These are phyloP conservation scores for Formica exsecta DNA, from an alignment of 1,140 invertebrate genomes.

Conservation along the genomic window DNA sequence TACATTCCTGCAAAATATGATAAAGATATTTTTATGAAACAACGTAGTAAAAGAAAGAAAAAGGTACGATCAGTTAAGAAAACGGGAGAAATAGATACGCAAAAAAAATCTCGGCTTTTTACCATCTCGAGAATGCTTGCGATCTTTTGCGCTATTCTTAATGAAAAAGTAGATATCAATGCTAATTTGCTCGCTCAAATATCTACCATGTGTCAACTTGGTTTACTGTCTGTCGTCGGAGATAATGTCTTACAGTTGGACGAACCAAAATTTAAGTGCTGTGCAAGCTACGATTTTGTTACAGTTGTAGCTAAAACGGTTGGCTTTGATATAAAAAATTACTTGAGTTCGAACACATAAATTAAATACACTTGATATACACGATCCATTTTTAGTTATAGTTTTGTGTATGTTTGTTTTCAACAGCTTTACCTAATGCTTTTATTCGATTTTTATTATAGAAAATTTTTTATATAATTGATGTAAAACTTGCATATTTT, in stretches of 20 bases:
- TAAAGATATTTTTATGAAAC: constrained; percentile 93
- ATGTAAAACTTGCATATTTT: constrained; percentile 13
- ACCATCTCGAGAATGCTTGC: constrained; percentile 93
- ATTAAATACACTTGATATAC: constrained; percentile 14
- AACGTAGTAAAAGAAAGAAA: constrained; percentile 89
- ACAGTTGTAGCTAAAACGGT: constrained; percentile 90
- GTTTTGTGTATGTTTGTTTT: not conserved
- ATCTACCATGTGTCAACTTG: constrained; percentile 91
- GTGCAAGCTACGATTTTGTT: constrained; percentile 91
- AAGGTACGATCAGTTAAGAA: constrained; percentile 79
- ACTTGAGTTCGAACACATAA: constrained; percentile 84
- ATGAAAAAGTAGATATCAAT: constrained; percentile 94
- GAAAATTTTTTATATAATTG: not conserved
- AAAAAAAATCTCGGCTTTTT: constrained; percentile 91
- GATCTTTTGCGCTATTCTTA: constrained; percentile 96
- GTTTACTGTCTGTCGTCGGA: constrained; percentile 89
- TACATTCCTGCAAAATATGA: constrained; percentile 96
- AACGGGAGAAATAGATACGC: constrained; percentile 85
- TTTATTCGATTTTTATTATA: not conserved
- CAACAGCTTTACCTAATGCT: constrained; percentile 6
- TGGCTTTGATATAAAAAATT: constrained; percentile 91
- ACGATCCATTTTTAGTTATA: constrained; percentile 18
- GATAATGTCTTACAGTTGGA: constrained; percentile 88
- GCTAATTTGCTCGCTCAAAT: constrained; percentile 94
- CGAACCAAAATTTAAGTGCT: constrained; percentile 91